phyloP scores from a whole-genome alignment of 2,113 vertebrate genomes.

The Falco punctatus region DNA sequence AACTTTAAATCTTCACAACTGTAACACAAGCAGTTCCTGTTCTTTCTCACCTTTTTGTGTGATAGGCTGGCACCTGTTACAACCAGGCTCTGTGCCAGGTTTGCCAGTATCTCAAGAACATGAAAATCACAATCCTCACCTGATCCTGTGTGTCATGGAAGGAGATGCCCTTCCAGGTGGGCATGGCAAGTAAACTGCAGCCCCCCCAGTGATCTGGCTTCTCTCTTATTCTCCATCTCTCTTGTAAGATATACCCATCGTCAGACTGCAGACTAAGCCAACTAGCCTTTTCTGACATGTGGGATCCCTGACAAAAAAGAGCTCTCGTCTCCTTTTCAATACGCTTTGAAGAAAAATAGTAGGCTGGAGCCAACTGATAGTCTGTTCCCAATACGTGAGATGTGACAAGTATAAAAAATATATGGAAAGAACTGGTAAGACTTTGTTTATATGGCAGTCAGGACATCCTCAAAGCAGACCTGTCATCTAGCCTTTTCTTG shows the following conservation, averaged over 20 bases:
- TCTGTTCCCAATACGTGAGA: not conserved
- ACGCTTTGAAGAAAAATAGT: not conserved
- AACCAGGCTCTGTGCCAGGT: not conserved
- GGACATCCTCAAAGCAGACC: not conserved
- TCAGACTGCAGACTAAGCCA: not conserved
- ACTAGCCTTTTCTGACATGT: not conserved
- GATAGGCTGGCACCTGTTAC: not conserved
- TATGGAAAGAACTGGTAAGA: not conserved
- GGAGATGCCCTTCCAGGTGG: not conserved
- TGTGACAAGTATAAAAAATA: not conserved
- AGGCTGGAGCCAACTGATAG: not conserved
- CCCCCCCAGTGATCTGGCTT: not conserved
- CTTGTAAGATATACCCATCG: fast-evolving
- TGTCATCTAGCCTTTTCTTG: not conserved
- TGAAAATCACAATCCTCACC: not conserved
- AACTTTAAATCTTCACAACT: not conserved
- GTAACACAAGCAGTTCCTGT: not conserved
- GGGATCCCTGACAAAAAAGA: not conserved
- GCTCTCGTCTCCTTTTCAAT: not conserved
- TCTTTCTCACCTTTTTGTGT: not conserved
- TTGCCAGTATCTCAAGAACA: not conserved
- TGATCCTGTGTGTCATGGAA: not conserved
- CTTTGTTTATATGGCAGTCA: not conserved
- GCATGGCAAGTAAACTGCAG: not conserved
- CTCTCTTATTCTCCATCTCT: not conserved